phyloP scores from a whole-genome alignment of 2,888 invertebrate species.

The Diploptera punctata region DNA sequence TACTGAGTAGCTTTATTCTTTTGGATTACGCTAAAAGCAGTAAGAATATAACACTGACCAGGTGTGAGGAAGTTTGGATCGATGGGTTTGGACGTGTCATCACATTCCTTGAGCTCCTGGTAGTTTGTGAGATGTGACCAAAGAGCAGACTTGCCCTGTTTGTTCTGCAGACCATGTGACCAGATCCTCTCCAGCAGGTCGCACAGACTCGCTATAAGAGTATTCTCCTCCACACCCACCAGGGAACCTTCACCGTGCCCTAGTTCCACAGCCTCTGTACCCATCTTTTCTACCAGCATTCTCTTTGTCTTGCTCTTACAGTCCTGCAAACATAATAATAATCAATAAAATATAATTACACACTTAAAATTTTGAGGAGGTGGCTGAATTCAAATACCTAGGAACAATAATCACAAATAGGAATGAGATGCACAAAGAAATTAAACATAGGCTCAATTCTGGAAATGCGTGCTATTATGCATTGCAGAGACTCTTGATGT shows the following conservation, averaged over 20 bases:
- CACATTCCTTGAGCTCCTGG: constrained; percentile 80
- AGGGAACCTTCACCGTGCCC: constrained; percentile 82
- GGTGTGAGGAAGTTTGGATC: constrained; percentile 68
- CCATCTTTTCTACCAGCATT: constrained; percentile 99
- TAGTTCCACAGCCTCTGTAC: constrained; percentile 93
- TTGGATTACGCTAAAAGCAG: no score
- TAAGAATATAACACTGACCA: constrained; percentile 55
- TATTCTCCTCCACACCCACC: constrained; percentile 91
- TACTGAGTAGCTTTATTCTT: no score
- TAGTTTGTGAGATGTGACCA: constrained; percentile 95
- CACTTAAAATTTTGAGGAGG: background rate
- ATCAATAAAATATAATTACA: background rate
- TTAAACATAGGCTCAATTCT: no score
- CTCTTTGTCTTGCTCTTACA: constrained; percentile 95
- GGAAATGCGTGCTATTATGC: no score
- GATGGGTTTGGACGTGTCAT: constrained; percentile 61
- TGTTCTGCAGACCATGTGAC: constrained; percentile 96
- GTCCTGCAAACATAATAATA: no score
- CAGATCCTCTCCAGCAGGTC: constrained; percentile 96
- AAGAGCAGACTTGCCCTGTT: constrained; percentile 94
- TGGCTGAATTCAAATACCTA: no score
- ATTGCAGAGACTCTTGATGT: no score
- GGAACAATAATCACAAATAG: no score
- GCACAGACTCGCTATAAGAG: constrained; percentile 96
- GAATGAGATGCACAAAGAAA: no score